Base-by-base conservation (phyloP, 2,797 vertebrate species). In the Cryptoblepharus egeriae region DNA sequence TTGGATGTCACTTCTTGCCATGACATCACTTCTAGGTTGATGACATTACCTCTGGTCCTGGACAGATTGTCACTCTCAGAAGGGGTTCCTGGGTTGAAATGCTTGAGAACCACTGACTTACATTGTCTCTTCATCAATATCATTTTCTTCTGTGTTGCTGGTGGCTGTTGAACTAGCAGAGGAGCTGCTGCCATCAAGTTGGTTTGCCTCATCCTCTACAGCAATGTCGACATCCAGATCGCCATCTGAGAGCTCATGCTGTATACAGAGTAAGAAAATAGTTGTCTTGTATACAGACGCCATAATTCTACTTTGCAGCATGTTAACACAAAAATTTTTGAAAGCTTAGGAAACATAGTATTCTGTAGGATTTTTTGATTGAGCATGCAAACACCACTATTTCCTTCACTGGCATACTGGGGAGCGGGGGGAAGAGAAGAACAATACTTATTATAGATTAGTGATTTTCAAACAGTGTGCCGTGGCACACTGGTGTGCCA, bases 101-200 rank as follows among this genome's bases (percentile, higher is more conserved):
- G n/a, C n/a, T n/a, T n/a, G n/a, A n/a, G n/a, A n/a, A n/a, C n/a
- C n/a, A n/a, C n/a, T n/a, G n/a, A n/a, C 98, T 96, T 89, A 99
- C 99, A 99, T 99, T 4, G 98, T 99, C 93, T 99, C 98, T 90
- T 99, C 98, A 32, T 99, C 98, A 0, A 99, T 99, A 90, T 99
- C 99, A 63, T 99, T 99, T 93, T 99, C 98, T 90, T 99, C 99
- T 0, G 99, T 99, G 95, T 99, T 99, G 93, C 98, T 99, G 80
- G 98, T 99, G 71, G 98, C 98, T 1, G 98, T 99, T 18, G 99
- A 99, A 92, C 99, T 99, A 26, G 98, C 98, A 0, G 99, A 99
- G n/a, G 98, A 99, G 93, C 98, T 98, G 95, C 98, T 99, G 64
- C 98, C 98, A 4, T 99, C 98, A 20, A 99, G 96, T 16, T 98